Base-by-base conservation (phyloP, 2,113 vertebrate species). In the Callithrix jacchus region DNA sequence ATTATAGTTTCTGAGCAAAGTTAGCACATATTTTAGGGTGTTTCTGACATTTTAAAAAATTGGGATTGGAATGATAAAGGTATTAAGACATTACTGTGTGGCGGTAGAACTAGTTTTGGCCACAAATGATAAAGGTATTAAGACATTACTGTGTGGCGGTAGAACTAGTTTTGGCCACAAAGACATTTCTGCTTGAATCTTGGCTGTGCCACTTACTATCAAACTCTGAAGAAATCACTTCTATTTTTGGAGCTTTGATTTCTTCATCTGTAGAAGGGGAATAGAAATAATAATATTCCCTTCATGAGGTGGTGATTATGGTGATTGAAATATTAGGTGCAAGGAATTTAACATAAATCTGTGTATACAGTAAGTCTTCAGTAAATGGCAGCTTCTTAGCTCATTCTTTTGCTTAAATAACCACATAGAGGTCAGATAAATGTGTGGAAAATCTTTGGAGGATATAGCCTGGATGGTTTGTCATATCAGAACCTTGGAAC, bases 1-100 rank as follows among this genome's bases (percentile, higher is more conserved):
- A 87, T 93, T 89, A 83, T 6, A 87, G n/a, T 92, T 84, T 92
- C 35, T 82, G 21, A 73, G 54, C 37, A 89, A 64, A 73, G 42
- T 40, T 93, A 79, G 54, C 42, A 56, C 13, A 23, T 17, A 42
- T 86, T 81, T 90, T 82, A 77, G 76, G 52, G 45, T 42, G 89
- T 87, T 68, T 27, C 73, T 47, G 42, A 87, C 23, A 92, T 30
- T 74, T 40, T 84, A 79, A 92, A 83, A 86, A 88, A 71, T 5
- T 45, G 47, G 14, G 11, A 23, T 66, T 61, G 54, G 47, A 70
- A 49, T 21, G 71, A 56, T 92, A 25, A 8, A 80, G 49, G 8
- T 52, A 9, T 83, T 37, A 81, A 58, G 70, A 56, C 23, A 32
- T 54, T 74, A 27, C 74, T 30, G 8, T 21, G 40, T 9, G 30